Percentiles rank a stretch among this genome's conserved stretches.
Evolutionary conservation across 2,113 vertebrate species (phyloP).

Genomic region (Podilymbus podiceps): DNA sequence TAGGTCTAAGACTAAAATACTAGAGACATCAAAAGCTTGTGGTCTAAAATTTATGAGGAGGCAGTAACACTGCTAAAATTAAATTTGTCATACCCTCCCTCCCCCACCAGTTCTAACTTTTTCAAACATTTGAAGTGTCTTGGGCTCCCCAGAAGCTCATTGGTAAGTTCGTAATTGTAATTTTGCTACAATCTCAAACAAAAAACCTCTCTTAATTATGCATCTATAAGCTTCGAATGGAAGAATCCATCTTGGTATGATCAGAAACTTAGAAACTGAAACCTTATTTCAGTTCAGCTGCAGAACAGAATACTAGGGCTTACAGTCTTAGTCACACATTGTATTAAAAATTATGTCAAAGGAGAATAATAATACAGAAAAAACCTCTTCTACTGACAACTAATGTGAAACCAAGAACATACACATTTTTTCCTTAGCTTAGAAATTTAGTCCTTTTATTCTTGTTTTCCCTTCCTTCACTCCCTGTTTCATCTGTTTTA

Average conservation of each 20-base stretch:
- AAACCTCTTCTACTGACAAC: not conserved
- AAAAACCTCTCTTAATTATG: not conserved
- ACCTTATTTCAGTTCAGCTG: not conserved
- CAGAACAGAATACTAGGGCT: not conserved
- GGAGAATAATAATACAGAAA: not conserved
- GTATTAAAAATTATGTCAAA: not conserved
- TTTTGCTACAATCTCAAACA: not conserved
- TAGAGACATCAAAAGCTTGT: not conserved
- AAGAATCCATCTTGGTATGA: not conserved
- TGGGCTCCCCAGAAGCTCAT: not conserved
- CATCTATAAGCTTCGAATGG: not conserved
- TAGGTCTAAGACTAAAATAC: not conserved
- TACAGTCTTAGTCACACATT: not conserved
- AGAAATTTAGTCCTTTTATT: not conserved
- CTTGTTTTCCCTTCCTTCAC: not conserved
- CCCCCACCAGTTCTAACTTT: not conserved
- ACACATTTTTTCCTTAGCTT: not conserved
- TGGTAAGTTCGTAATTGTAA: not conserved
- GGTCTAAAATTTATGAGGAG: not conserved
- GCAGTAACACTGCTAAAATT: not conserved
- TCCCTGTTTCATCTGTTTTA: not conserved
- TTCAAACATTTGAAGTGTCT: not conserved
- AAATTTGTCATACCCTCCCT: not conserved
- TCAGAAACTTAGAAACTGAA: not conserved
- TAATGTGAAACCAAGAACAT: not conserved